Evolutionary conservation across 2,888 invertebrate species (phyloP).

Genomic region (Drosophila multiciliata): DNA sequence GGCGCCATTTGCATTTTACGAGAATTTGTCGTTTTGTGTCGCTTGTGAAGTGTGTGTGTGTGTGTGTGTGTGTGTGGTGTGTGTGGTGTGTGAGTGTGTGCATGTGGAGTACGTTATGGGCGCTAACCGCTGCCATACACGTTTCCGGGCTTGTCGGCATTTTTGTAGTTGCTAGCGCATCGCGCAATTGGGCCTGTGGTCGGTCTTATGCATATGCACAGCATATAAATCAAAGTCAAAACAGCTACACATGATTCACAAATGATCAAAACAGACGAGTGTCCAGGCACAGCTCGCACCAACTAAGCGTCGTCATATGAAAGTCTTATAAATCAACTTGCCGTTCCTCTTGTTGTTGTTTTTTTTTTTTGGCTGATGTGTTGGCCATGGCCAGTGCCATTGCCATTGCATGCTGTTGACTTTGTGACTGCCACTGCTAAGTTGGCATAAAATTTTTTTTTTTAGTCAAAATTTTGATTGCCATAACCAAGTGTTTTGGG

Average conservation of each 20-base stretch:
- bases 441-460: slow-evolving; percentile 37
- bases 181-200: slow-evolving; percentile 52
- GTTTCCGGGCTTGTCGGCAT: slow-evolving; percentile 57
- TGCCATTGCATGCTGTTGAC: slow-evolving; percentile 53
- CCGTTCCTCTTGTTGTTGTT: slow-evolving; percentile 2
- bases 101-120: slow-evolving; percentile 16
- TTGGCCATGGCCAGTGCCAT: slow-evolving; percentile 16
- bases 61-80: neutral
- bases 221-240: slow-evolving; percentile 77
- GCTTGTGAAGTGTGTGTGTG: neutral
- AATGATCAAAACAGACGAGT: slow-evolving; percentile 72
- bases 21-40: slow-evolving; percentile 43
- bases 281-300: slow-evolving; percentile 6
- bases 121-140: slow-evolving; percentile 48
- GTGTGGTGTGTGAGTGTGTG: neutral
- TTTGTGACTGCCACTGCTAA: slow-evolving; percentile 48
- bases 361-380: slow-evolving; percentile 25
- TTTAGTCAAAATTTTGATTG: slow-evolving; percentile 52
- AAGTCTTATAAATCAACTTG: slow-evolving; percentile 75
- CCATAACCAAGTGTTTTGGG: slow-evolving; percentile 6
- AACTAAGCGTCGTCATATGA: slow-evolving; percentile 57
- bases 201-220: slow-evolving; percentile 56
- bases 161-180: slow-evolving; percentile 38
- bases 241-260: slow-evolving; percentile 75
- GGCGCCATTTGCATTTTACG: slow-evolving; percentile 62